These are phyloP conservation scores for Osmoderma eremita DNA, from an alignment of 2,888 invertebrate genomes.

Conservation along the genomic window DNA sequence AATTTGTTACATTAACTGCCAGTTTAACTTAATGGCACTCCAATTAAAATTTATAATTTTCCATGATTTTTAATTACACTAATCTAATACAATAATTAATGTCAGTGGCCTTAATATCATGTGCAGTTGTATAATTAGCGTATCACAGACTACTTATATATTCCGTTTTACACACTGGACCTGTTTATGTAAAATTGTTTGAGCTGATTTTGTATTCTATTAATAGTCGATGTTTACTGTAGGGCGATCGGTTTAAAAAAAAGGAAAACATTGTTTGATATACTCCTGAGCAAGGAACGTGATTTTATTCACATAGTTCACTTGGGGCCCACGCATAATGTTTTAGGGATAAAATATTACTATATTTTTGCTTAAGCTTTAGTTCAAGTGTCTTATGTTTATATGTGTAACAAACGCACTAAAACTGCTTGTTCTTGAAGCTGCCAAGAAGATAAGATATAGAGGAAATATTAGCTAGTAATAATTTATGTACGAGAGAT, in stretches of 20 bases:
- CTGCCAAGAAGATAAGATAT: no score
- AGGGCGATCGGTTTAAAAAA: conserved; percentile 22
- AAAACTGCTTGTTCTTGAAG: no score
- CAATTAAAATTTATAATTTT: conserved; percentile 4
- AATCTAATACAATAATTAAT: conserved; percentile 14
- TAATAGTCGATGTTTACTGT: conserved; percentile 26
- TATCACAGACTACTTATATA: not conserved
- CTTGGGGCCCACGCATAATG: no score
- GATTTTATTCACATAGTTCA: conserved; percentile 11
- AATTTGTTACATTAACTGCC: not conserved
- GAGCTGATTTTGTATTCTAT: conserved; percentile 32
- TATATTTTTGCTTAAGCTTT: no score
- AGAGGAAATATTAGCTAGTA: no score
- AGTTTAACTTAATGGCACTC: conserved; percentile 5
- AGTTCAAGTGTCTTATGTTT: no score
- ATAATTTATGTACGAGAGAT: no score
- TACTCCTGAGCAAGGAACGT: conserved; percentile 8
- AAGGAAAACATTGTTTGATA: conserved; percentile 32
- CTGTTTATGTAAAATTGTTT: conserved; percentile 25
- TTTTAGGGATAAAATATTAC: no score
- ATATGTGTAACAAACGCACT: no score
- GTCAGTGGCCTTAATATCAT: conserved; percentile 7
- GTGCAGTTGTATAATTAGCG: not conserved
- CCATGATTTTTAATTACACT: conserved; percentile 7
- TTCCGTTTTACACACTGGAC: conserved; percentile 14